Evolutionary conservation across 2,113 vertebrate genomes (phyloP).

Genomic region (Cyphomyrus discorhynchus): DNA sequence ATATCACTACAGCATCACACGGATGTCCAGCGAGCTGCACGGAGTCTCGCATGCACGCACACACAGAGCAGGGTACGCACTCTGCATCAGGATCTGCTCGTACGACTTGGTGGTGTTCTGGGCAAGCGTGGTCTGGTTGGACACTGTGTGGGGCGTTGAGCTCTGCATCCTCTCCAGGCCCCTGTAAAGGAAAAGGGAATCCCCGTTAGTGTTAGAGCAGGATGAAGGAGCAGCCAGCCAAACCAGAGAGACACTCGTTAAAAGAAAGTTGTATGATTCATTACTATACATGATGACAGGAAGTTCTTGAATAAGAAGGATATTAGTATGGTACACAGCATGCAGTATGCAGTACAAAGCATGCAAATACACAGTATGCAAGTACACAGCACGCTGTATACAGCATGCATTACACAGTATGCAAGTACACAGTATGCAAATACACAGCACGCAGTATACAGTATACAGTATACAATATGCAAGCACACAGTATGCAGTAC

Average conservation of each 20-base stretch:
- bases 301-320: neutral
- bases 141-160: conserved; percentile 46
- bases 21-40: neutral
- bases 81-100: conserved; percentile 65
- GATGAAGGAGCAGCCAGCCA: neutral
- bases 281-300: neutral
- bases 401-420: neutral
- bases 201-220: neutral
- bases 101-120: conserved; percentile 54
- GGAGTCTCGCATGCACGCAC: neutral
- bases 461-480: neutral
- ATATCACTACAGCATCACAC: neutral
- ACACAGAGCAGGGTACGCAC: conserved; percentile 19
- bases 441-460: neutral
- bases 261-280: neutral
- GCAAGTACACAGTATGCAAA: neutral
- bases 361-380: neutral
- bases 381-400: neutral
- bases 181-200: conserved; percentile 14
- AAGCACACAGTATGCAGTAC: neutral
- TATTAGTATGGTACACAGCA: neutral
- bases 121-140: conserved; percentile 35
- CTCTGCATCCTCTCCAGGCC: conserved; percentile 61
- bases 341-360: neutral
- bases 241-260: neutral